phyloP scores from a whole-genome alignment of 2,113 vertebrate genomes.

The Oxyruncus cristatus region DNA sequence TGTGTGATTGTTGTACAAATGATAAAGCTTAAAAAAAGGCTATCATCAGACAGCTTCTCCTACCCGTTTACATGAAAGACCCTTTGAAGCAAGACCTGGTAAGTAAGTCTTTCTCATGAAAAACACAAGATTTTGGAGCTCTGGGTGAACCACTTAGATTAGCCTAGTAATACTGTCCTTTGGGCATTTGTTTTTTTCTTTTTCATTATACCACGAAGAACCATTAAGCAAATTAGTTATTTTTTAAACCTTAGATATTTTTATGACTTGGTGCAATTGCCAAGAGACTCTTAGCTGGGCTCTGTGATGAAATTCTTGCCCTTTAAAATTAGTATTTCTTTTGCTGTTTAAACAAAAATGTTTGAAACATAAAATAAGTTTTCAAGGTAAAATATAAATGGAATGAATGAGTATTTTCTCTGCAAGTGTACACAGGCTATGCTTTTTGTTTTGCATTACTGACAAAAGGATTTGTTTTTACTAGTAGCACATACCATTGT shows the following conservation, averaged over 20 bases:
- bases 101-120: neutral
- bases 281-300: neutral
- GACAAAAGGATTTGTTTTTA: neutral
- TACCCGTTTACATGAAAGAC: neutral
- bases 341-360: neutral
- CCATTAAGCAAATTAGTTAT: neutral
- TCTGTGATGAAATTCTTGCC: neutral
- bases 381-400: neutral
- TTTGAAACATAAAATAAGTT: neutral
- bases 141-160: neutral
- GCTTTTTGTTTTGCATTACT: neutral
- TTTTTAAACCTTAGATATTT: neutral
- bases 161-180: neutral
- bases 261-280: neutral
- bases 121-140: neutral
- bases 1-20: neutral
- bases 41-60: neutral
- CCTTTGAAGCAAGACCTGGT: neutral
- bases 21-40: neutral
- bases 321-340: neutral
- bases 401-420: neutral
- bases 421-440: neutral
- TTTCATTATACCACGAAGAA: neutral
- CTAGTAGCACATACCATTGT: neutral
- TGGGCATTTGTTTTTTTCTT: neutral